phyloP scores from a whole-genome alignment of 2,113 vertebrate genomes.

The Phalacrocorax pelagicus region DNA sequence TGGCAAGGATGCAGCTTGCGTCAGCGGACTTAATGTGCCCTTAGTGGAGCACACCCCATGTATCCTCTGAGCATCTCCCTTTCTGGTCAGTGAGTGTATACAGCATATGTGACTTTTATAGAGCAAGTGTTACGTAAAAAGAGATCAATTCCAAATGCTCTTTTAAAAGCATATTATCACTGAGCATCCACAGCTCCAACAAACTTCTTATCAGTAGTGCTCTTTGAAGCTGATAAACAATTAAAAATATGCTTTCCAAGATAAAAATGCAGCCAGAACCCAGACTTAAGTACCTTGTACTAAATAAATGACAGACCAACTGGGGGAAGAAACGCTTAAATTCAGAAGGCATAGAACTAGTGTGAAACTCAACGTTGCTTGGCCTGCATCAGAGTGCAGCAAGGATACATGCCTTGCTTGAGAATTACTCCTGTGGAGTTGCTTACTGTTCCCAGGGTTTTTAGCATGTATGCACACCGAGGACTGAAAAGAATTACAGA shows the following conservation, averaged over 20 bases:
- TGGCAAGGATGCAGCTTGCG: background rate
- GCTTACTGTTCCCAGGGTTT: background rate
- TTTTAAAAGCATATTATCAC: background rate
- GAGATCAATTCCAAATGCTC: background rate
- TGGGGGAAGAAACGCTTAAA: background rate
- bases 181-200: background rate
- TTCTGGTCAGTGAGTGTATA: background rate
- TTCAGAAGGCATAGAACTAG: background rate
- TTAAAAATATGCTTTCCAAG: background rate
- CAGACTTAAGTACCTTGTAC: background rate
- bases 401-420: background rate
- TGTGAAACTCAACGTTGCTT: conserved; percentile 7
- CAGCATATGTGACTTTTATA: background rate
- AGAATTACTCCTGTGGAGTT: background rate
- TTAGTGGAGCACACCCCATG: background rate
- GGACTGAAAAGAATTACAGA: background rate
- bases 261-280: background rate
- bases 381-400: background rate
- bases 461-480: background rate
- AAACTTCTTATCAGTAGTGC: background rate
- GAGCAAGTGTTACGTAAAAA: background rate
- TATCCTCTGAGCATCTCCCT: background rate
- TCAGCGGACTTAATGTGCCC: background rate
- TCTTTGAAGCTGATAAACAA: background rate
- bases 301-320: background rate